These are phyloP conservation scores for Mesopsocus fuscifrons DNA, from an alignment of 2,888 invertebrate species.

Conservation along the genomic window DNA sequence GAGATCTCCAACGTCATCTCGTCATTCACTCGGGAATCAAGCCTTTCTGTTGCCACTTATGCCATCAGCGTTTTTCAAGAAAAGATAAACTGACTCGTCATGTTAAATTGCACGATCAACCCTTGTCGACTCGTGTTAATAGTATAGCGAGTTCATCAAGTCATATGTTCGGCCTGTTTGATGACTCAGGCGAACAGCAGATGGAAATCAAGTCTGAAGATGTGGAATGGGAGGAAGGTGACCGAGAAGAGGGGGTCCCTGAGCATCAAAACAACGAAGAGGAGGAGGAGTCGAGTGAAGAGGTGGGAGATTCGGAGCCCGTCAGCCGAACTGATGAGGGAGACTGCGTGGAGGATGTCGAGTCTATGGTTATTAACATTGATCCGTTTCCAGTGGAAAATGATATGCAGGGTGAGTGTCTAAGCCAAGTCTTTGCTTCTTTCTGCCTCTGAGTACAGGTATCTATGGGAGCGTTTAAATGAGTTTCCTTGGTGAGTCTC, in stretches of 20 bases:
- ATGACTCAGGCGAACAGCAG: background rate
- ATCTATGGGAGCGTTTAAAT: no score
- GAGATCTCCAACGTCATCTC: conserved; percentile 42
- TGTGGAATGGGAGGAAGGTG: background rate
- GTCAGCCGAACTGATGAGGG: background rate
- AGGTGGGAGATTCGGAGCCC: background rate
- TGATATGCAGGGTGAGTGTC: no score
- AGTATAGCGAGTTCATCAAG: background rate
- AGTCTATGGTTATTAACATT: conserved; percentile 8
- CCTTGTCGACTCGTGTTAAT: background rate
- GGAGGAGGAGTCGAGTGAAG: conserved; percentile 1
- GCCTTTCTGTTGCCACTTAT: conserved; percentile 2
- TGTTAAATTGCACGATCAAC: conserved; percentile 3
- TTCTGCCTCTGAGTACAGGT: no score
- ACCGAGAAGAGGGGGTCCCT: background rate
- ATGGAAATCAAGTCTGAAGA: background rate
- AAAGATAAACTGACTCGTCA: conserved; percentile 6
- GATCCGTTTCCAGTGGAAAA: conserved; percentile 5
- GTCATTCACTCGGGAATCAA: conserved; percentile 8
- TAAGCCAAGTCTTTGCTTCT: no score
- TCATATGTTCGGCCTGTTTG: no score
- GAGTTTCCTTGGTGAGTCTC: no score
- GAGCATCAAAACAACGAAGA: background rate
- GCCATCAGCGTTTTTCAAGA: conserved; percentile 6
- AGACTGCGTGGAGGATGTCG: background rate